phyloP scores from a whole-genome alignment of 2,797 vertebrate genomes.

The Melopsittacus undulatus region DNA sequence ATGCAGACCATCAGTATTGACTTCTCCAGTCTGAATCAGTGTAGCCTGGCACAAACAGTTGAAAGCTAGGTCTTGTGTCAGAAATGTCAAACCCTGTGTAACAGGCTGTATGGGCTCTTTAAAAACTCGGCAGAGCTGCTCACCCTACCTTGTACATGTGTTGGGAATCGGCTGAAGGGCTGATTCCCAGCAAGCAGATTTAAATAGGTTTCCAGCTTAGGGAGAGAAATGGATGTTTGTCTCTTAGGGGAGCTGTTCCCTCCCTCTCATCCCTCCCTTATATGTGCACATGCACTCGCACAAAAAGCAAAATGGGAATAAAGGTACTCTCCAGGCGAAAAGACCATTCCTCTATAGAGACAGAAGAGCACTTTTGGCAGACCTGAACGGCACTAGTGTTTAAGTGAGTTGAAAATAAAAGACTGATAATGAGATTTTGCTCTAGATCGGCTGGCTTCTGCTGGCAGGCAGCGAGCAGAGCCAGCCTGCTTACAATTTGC shows the following conservation, averaged over 20 bases:
- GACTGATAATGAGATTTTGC: constrained; percentile 59
- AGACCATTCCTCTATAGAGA: neutral
- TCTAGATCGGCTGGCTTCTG: constrained; percentile 28
- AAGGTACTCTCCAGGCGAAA: neutral
- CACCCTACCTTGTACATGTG: constrained; percentile 33
- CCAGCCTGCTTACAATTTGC: constrained; percentile 38
- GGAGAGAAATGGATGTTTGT: constrained; percentile 46
- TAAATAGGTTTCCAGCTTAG: constrained; percentile 65
- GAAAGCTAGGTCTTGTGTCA: neutral
- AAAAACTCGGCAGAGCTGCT: constrained; percentile 16
- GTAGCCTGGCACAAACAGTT: neutral
- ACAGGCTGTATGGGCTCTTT: constrained; percentile 41
- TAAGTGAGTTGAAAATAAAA: constrained; percentile 53
- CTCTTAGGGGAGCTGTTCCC: constrained; percentile 33
- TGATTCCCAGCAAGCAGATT: constrained; percentile 69
- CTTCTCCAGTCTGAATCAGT: neutral
- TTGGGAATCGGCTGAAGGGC: constrained; percentile 51
- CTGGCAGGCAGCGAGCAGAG: constrained; percentile 15
- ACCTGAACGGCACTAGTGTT: neutral
- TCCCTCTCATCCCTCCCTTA: constrained; percentile 6
- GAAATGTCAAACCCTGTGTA: neutral
- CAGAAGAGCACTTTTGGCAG: neutral
- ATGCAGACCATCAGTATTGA: neutral
- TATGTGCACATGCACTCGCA: neutral
- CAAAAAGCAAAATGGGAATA: neutral